Evolutionary conservation across 92 coral and sea anemone species (phyloP).

Genomic region (Diadumene lineata): DNA sequence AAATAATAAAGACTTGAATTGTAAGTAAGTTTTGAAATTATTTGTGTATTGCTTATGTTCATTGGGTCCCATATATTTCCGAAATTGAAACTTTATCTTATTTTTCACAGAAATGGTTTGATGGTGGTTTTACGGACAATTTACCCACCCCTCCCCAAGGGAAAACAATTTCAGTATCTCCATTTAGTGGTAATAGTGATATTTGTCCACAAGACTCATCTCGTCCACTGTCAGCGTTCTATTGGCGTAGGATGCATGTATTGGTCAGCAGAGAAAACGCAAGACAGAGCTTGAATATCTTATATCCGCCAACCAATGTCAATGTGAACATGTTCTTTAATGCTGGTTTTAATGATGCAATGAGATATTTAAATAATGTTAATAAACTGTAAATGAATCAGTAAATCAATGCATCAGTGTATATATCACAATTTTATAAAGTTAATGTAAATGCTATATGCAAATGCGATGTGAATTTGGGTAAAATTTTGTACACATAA

Average conservation of each 20-base stretch:
- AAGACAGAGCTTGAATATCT: slow-evolving; percentile 66
- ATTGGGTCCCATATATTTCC: too few relatives aligned
- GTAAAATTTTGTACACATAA: too few relatives aligned
- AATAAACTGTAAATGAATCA: too few relatives aligned
- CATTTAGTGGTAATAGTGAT: slow-evolving; percentile 91
- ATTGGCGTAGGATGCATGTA: slow-evolving; percentile 83
- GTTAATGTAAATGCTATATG: too few relatives aligned
- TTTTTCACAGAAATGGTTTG: slow-evolving; percentile 78
- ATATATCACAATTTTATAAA: too few relatives aligned
- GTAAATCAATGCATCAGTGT: too few relatives aligned
- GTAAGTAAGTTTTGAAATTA: too few relatives aligned
- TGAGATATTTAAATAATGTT: slow-evolving; percentile 32
- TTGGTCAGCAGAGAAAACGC: slow-evolving; percentile 73
- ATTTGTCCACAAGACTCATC: slow-evolving; percentile 87
- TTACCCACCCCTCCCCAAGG: slow-evolving; percentile 76
- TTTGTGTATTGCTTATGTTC: too few relatives aligned
- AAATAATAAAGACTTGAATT: too few relatives aligned
- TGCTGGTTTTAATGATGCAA: slow-evolving; percentile 65
- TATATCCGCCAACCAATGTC: slow-evolving; percentile 70
- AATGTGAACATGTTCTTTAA: slow-evolving; percentile 37
- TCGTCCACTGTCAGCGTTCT: slow-evolving; percentile 46
- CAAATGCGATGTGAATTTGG: too few relatives aligned
- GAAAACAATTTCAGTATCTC: slow-evolving; percentile 79
- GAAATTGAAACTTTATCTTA: background rate
- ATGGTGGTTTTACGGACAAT: slow-evolving; percentile 96